Evolutionary conservation across 2,797 vertebrate genomes (phyloP).

Genomic region (Myotis pilosus): DNA sequence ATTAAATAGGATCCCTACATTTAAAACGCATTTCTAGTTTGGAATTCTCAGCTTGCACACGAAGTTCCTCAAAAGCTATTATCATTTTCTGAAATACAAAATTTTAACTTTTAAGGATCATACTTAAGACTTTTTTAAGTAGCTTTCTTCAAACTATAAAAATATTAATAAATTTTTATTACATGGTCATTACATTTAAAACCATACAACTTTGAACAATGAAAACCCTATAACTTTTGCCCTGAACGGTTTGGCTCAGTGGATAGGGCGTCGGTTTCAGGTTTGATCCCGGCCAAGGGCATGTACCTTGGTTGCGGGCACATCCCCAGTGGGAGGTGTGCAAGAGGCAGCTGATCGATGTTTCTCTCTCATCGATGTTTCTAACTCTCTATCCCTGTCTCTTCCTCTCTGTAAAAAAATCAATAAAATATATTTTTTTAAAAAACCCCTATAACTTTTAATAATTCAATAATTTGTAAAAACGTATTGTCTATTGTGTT

Average conservation of each 20-base stretch:
- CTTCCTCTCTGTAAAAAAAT: no score
- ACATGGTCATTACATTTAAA: constrained; percentile 38
- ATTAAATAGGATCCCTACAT: constrained; percentile 83
- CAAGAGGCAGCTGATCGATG: no score
- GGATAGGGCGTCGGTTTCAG: no score
- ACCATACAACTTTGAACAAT: neutral
- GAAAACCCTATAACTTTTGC: neutral
- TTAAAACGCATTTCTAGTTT: constrained; percentile 89
- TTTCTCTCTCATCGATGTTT: no score
- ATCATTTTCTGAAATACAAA: constrained; percentile 88
- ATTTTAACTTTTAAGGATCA: constrained; percentile 65
- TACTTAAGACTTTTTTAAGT: constrained; percentile 51
- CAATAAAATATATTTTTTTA: no score
- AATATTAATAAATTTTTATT: constrained; percentile 49
- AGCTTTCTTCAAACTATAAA: constrained; percentile 28
- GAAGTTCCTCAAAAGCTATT: constrained; percentile 91
- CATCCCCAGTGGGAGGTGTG: no score
- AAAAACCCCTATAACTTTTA: neutral
- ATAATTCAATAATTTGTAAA: constrained; percentile 49
- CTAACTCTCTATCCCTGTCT: no score
- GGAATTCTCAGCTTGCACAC: constrained; percentile 87
- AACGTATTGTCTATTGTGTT: neutral
- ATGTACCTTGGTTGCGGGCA: no score
- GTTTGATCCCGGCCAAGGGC: no score
- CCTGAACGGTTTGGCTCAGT: no score